Evolutionary conservation across 2,888 invertebrate species (phyloP).

Genomic region (Torymus texanus): DNA sequence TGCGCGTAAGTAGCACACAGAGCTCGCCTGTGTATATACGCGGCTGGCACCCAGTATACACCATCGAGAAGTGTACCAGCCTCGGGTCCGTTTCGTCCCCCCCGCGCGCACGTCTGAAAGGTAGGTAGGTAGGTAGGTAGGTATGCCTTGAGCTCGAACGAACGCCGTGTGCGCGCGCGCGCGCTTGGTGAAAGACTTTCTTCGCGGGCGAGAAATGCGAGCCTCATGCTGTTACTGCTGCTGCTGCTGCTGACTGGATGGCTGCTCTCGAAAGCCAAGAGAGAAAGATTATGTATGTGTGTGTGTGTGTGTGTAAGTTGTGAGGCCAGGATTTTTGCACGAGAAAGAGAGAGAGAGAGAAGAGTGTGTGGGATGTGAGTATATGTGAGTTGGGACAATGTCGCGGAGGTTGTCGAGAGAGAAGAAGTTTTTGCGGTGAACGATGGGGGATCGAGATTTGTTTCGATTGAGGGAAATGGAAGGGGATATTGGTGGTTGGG

Average conservation of each 20-base stretch:
- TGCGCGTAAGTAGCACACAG: no score
- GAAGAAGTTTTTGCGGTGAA: no score
- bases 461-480: no score
- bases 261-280: constrained; percentile 43
- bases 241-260: no score
- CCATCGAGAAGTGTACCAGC: constrained; percentile 70
- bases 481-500: no score
- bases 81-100: constrained; percentile 68
- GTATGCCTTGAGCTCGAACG: no score
- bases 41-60: constrained; percentile 68
- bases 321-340: constrained; percentile 12
- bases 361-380: not conserved
- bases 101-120: constrained; percentile 40
- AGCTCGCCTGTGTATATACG: constrained; percentile 48
- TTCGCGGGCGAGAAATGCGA: constrained; percentile 63
- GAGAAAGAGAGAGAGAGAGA: not conserved
- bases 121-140: no score
- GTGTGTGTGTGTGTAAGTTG: not conserved
- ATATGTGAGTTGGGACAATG: no score
- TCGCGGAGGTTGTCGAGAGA: not conserved
- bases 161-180: no score
- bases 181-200: constrained; percentile 74
- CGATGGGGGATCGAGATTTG: no score
- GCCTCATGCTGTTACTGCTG: constrained; percentile 29
- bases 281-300: not conserved